A percentile compares a stretch with the other conserved stretches of the same genome.
Evolutionary conservation across 2,888 invertebrate genomes (phyloP).

Genomic region (Dioctria rufipes): DNA sequence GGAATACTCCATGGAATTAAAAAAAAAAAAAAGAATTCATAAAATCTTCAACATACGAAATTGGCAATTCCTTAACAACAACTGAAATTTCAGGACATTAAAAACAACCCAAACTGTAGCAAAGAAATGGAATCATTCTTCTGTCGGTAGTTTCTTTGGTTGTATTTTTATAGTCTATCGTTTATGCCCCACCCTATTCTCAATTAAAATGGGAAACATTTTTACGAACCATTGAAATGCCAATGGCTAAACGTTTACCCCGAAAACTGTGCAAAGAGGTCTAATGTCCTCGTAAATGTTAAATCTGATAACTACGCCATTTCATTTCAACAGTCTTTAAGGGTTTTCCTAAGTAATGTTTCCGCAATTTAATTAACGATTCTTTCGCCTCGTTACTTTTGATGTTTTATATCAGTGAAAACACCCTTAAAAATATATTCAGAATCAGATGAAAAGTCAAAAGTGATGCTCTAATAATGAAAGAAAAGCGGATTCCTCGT

Average conservation of each 20-base stretch:
- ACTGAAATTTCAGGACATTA: no score
- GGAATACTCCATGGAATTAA: no score
- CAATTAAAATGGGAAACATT: slow-evolving; percentile 42
- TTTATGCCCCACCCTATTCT: slow-evolving; percentile 11
- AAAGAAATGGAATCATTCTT: no score
- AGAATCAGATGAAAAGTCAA: neutral
- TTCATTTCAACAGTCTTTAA: slow-evolving; percentile 9
- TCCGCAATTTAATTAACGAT: slow-evolving; percentile 44
- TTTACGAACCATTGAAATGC: slow-evolving; percentile 45
- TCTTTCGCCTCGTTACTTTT: slow-evolving; percentile 36
- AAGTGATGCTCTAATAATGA: no score
- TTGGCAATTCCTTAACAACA: no score
- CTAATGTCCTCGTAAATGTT: slow-evolving; percentile 50
- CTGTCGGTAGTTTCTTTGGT: neutral
- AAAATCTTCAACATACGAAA: no score
- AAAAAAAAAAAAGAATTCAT: no score
- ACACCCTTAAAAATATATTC: neutral
- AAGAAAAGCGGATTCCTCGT: no score
- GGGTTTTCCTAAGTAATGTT: slow-evolving; percentile 35
- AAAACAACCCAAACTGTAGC: no score
- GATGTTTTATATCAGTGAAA: slow-evolving; percentile 17
- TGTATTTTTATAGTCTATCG: slow-evolving; percentile 36
- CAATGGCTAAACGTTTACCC: slow-evolving; percentile 20
- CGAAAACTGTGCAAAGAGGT: slow-evolving; percentile 43
- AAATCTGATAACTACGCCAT: slow-evolving; percentile 45